Conservation (phyloP, 2,888 invertebrate genomes). For the Diarsia dahlii region DNA sequence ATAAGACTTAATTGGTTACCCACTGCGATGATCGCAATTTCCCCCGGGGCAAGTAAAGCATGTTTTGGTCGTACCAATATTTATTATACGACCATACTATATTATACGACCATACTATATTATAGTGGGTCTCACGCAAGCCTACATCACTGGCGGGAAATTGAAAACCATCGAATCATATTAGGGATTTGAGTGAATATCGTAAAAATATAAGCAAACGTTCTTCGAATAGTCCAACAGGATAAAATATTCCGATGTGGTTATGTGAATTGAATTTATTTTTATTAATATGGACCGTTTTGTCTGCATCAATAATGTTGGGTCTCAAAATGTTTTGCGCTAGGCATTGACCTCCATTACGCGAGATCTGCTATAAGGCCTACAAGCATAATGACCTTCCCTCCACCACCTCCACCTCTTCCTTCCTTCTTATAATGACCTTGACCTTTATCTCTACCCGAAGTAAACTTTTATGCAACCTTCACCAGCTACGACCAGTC, state of each 20-base stretch:
- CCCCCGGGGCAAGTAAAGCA: constrained; percentile 53
- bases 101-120: constrained; percentile 41
- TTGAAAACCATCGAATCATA: constrained; percentile 84
- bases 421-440: too few relatives aligned
- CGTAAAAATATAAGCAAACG: constrained; percentile 81
- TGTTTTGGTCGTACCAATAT: constrained; percentile 61
- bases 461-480: too few relatives aligned
- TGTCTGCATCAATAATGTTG: constrained; percentile 26
- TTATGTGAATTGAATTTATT: constrained; percentile 74
- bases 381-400: not conserved
- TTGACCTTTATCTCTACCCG: too few relatives aligned
- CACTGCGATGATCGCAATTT: constrained; percentile 59
- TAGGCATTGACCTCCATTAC: not conserved
- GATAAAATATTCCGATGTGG: constrained; percentile 80
- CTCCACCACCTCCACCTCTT: too few relatives aligned
- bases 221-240: constrained; percentile 73
- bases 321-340: not conserved
- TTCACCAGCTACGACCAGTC: too few relatives aligned
- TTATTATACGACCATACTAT: constrained; percentile 60
- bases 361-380: not conserved
- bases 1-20: constrained; percentile 60
- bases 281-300: constrained; percentile 70
- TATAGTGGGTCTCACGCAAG: constrained; percentile 55
- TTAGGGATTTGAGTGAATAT: constrained; percentile 79
- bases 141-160: constrained; percentile 75